These are phyloP conservation scores for Empidonax traillii DNA, from an alignment of 2,113 vertebrate species.

Conservation along the genomic window DNA sequence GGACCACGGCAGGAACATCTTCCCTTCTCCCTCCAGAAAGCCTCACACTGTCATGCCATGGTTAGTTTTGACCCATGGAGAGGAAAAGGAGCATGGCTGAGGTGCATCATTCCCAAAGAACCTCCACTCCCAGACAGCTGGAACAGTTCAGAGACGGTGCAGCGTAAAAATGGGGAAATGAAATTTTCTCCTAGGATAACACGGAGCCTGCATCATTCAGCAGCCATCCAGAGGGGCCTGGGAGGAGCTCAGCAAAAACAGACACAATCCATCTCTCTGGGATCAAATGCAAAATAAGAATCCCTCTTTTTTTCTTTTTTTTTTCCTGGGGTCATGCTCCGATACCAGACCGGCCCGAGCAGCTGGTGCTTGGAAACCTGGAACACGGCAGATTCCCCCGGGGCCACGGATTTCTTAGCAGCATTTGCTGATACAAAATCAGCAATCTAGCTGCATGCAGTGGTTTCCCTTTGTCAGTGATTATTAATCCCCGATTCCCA, in stretches of 20 bases:
- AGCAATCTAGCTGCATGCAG: not conserved
- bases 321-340: not conserved
- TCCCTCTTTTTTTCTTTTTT: not conserved
- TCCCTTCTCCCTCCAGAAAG: not conserved
- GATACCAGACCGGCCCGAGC: not conserved
- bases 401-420: not conserved
- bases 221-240: not conserved
- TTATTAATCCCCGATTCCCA: not conserved
- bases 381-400: not conserved
- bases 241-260: constrained; percentile 1
- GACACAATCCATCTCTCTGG: not conserved
- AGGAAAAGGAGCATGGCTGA: not conserved
- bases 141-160: not conserved
- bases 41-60: fast-evolving
- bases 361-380: not conserved
- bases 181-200: constrained; percentile 28
- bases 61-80: not conserved
- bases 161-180: not conserved
- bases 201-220: not conserved
- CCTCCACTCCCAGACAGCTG: not conserved
- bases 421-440: not conserved
- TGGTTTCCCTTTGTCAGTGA: not conserved
- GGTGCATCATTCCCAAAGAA: not conserved
- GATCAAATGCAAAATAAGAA: not conserved
- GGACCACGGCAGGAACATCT: fast-evolving